Evolutionary conservation across 2,888 invertebrate species (phyloP).

Genomic region (Thecocarcelia acutangulata): DNA sequence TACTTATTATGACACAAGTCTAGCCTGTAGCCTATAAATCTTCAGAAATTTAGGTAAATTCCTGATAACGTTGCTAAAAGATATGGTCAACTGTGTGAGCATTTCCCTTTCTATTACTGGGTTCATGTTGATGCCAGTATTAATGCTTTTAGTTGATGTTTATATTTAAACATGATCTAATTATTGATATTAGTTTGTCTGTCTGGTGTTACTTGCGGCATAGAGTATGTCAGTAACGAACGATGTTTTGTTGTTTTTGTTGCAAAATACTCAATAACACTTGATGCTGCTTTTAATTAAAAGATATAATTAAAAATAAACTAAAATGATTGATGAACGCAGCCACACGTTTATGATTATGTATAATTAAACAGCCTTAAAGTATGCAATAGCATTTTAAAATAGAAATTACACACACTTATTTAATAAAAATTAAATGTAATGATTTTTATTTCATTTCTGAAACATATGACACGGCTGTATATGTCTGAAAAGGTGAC

Average conservation of each 20-base stretch:
- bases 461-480: too few relatives aligned
- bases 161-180: slow-evolving; percentile 36
- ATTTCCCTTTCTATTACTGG: too few relatives aligned
- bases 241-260: not conserved
- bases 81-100: too few relatives aligned
- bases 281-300: slow-evolving; percentile 38
- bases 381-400: not conserved
- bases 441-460: too few relatives aligned
- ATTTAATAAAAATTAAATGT: too few relatives aligned
- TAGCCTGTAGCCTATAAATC: too few relatives aligned
- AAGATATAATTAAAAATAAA: slow-evolving; percentile 43
- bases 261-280: slow-evolving; percentile 8
- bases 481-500: too few relatives aligned
- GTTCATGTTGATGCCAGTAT: not conserved
- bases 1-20: too few relatives aligned
- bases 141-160: slow-evolving; percentile 8
- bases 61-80: too few relatives aligned
- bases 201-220: not conserved
- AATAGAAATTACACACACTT: not conserved
- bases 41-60: too few relatives aligned
- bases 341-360: not conserved
- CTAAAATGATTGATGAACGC: slow-evolving; percentile 4
- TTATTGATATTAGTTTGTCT: slow-evolving; percentile 31
- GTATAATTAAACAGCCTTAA: not conserved
- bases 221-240: not conserved